Percentiles rank a stretch among this genome's conserved stretches.
These are phyloP conservation scores for Spea multiplicata DNA, from an alignment of 2,113 vertebrate species.

Conservation along the genomic window DNA sequence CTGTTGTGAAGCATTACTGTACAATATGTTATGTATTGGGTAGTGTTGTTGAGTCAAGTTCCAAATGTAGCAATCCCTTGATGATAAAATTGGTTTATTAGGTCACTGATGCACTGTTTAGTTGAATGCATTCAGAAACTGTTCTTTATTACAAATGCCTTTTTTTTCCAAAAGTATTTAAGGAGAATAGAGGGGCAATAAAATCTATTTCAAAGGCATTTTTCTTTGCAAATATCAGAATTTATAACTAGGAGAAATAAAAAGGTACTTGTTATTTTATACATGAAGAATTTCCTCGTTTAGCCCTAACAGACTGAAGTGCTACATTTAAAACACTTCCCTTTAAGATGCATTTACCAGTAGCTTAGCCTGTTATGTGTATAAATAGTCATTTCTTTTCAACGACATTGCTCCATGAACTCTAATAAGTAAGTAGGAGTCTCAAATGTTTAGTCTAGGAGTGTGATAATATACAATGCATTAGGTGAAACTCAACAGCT, in stretches of 20 bases:
- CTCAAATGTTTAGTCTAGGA: too few relatives aligned
- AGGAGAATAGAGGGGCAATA: constrained; percentile 5
- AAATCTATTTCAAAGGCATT: constrained; percentile 28
- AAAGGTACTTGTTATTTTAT: constrained; percentile 24
- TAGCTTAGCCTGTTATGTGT: constrained; percentile 7
- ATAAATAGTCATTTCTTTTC: constrained; percentile 11
- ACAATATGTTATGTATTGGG: neutral
- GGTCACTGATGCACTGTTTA: constrained; percentile 1
- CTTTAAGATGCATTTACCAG: constrained; percentile 1
- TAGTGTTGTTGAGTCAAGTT: constrained; percentile 7
- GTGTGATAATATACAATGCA: neutral
- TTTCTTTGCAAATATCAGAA: constrained; percentile 24
- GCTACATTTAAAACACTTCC: constrained; percentile 26
- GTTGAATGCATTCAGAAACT: constrained; percentile 8
- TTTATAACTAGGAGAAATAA: constrained; percentile 20
- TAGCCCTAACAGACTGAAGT: neutral
- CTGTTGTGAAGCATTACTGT: neutral
- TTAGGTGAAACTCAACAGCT: neutral
- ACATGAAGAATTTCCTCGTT: constrained; percentile 19
- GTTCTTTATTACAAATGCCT: constrained; percentile 22
- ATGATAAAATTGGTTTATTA: constrained; percentile 23
- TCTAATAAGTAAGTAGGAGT: neutral
- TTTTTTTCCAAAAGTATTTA: constrained; percentile 30
- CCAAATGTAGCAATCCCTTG: constrained; percentile 21
- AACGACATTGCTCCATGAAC: neutral